These are phyloP conservation scores for Lingula anatina DNA, from an alignment of 2,888 invertebrate genomes.

Conservation along the genomic window DNA sequence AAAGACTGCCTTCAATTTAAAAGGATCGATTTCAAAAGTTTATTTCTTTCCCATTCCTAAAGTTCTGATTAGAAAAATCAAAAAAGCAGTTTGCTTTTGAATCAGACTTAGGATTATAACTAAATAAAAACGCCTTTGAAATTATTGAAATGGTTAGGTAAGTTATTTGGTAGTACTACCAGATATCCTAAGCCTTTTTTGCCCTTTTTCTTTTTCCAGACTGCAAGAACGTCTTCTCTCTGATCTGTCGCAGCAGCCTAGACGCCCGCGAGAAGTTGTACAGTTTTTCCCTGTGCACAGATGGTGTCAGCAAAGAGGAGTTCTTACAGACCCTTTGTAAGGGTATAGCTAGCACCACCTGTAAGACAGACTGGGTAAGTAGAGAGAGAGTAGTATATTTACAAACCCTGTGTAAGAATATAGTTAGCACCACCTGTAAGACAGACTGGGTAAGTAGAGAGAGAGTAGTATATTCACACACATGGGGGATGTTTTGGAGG, in stretches of 20 bases:
- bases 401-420: constrained; percentile 77
- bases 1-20: too few relatives aligned
- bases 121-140: too few relatives aligned
- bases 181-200: too few relatives aligned
- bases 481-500: too few relatives aligned
- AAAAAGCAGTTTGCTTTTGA: too few relatives aligned
- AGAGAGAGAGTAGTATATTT: constrained; percentile 77
- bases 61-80: too few relatives aligned
- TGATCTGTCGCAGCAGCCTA: constrained; percentile 80
- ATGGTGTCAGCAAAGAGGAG: constrained; percentile 71
- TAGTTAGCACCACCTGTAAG: constrained; percentile 87
- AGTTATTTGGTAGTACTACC: too few relatives aligned
- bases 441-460: constrained; percentile 83
- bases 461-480: constrained; percentile 76
- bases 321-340: constrained; percentile 80
- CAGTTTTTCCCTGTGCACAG: constrained; percentile 80
- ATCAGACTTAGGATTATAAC: too few relatives aligned
- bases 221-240: constrained; percentile 84
- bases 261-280: constrained; percentile 82
- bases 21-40: too few relatives aligned
- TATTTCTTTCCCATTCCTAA: too few relatives aligned
- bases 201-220: constrained; percentile 58
- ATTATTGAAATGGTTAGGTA: too few relatives aligned
- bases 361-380: constrained; percentile 85
- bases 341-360: constrained; percentile 87